Evolutionary conservation across 2,797 vertebrate species (phyloP), one percentile per base, ranked within the genome.

Genomic region (Dipus sagitta): DNA sequence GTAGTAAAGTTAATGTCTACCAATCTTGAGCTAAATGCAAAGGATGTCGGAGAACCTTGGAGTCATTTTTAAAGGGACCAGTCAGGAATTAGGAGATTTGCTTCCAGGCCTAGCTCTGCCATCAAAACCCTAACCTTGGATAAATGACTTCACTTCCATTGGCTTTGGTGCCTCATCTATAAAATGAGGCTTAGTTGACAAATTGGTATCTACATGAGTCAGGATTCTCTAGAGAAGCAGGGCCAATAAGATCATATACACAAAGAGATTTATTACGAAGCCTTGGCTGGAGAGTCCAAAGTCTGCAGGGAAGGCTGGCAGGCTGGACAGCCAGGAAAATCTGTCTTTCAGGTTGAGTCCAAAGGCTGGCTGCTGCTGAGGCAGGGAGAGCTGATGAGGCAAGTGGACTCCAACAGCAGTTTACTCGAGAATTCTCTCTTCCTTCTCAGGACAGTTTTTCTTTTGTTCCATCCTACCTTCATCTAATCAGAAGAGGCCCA

Each of bases 11-110:
- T 76, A 93, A 87, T 42, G 18, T 6, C 17, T 4, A 17, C 15
- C 2, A 74, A 12, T 70, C 54, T 74, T 30, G 21, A 77, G 14
- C 71, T 80, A 71, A 86, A 38, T 93, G 74, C 47, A 30, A 47
- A 60, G 58, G 21, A 15, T 42, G 15, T 5, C 74, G 15, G 32
- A 70, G 13, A 78, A 62, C 15, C 2, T 10, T 71, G 3, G 10
- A 72, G 7, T 62, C 32, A 62, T 84, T 89, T 89, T 89, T 92
- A 14, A 91, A 92, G 91, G 23, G n/a, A 86, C 1, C 12, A 54
- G 15, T 47, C 26, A 71, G 32, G 42, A 84, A 76, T 62, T 38
- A 26, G 47, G 77, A 75, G 18, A 52, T 77, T 70, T 78, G 30
- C 14, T 82, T 89, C 95, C 71, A 72, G 67, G 67, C 52, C 38